Evolutionary conservation across 1,140 invertebrate genomes (phyloP).

Genomic region (Formica selysi): DNA sequence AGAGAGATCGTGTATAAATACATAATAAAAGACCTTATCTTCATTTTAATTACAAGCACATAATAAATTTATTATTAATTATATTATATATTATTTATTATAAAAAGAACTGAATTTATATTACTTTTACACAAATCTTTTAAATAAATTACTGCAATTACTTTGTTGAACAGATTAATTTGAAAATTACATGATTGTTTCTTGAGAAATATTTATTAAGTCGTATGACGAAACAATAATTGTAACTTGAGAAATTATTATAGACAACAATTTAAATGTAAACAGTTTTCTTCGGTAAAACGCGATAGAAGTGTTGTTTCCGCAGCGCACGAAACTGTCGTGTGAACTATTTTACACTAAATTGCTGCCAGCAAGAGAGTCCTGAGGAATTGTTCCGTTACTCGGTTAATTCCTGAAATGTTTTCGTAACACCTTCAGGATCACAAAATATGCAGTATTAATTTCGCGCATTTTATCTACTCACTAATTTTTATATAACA

Average conservation of each 20-base stretch:
- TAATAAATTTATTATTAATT: not conserved
- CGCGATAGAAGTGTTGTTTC: conserved; percentile 29
- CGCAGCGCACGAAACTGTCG: conserved; percentile 14
- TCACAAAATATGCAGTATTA: conserved; percentile 21
- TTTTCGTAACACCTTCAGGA: conserved; percentile 30
- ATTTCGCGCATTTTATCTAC: conserved; percentile 2
- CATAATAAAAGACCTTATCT: not conserved
- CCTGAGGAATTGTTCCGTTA: conserved; percentile 48
- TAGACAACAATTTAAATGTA: not conserved
- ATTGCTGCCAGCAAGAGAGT: conserved; percentile 38
- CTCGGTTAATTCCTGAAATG: conserved; percentile 57
- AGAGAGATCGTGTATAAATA: not conserved
- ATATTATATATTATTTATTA: no score
- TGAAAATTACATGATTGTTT: not conserved
- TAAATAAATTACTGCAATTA: not conserved
- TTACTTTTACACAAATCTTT: not conserved
- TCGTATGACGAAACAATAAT: not conserved
- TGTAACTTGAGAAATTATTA: not conserved
- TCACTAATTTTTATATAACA: conserved; percentile 1
- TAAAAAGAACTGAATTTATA: not conserved
- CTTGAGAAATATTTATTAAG: not conserved
- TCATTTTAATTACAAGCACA: not conserved
- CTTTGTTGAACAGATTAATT: not conserved
- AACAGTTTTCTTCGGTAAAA: conserved; percentile 16
- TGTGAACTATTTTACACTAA: conserved; percentile 53